Conservation (phyloP, 2,797 vertebrate species). For the Amniataba percoides region DNA sequence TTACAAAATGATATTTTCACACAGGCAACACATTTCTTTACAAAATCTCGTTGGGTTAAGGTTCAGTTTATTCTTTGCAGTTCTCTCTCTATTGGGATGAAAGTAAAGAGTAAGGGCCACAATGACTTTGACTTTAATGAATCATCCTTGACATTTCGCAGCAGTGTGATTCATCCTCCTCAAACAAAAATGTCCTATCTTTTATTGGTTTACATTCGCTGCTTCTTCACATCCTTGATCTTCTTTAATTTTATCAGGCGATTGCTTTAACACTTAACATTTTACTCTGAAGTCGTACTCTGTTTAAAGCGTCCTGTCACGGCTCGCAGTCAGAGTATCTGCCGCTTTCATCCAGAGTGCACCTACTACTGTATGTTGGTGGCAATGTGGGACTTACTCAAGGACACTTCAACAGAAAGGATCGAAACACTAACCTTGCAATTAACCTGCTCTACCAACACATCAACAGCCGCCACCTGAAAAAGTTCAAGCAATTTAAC, state of each 20-base stretch:
- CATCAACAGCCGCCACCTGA: background rate
- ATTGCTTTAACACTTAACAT: background rate
- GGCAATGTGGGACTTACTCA: background rate
- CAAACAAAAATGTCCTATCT: background rate
- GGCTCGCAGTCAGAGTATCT: background rate
- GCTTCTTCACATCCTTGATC: background rate
- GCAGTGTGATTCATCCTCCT: background rate
- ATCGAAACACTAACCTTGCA: constrained; percentile 13
- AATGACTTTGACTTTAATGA: background rate
- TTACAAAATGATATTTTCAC: background rate
- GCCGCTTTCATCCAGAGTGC: background rate
- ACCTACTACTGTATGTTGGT: background rate
- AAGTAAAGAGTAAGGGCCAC: background rate
- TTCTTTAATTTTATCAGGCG: background rate
- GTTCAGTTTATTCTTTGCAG: background rate
- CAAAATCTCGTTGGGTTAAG: background rate
- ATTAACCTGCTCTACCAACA: constrained; percentile 26
- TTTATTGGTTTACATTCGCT: background rate
- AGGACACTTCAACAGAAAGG: constrained; percentile 10
- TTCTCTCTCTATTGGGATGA: background rate
- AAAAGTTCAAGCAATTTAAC: constrained; percentile 24
- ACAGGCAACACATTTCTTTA: background rate
- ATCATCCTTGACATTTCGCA: constrained; percentile 21
- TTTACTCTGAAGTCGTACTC: background rate
- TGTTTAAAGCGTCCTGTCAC: background rate